A percentile compares a stretch with the other conserved stretches of the same genome.
phyloP scores from a whole-genome alignment of 2,113 vertebrate genomes.

The Myiopsitta monachus region DNA sequence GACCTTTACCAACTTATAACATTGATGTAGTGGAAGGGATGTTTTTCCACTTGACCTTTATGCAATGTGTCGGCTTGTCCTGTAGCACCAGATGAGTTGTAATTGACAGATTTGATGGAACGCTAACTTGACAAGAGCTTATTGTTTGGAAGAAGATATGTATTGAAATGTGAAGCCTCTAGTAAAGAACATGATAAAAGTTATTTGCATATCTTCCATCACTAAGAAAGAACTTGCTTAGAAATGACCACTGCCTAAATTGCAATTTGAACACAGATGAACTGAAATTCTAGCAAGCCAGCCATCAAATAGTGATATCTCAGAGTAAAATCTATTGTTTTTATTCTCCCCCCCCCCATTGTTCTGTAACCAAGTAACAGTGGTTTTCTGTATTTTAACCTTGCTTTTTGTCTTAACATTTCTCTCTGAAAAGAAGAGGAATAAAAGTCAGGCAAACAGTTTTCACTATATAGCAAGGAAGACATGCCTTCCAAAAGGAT shows the following conservation, averaged over 20 bases:
- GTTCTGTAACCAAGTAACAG: background rate
- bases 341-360: background rate
- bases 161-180: background rate
- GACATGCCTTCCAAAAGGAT: background rate
- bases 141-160: conserved; percentile 42
- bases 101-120: conserved; percentile 66
- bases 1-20: conserved; percentile 71
- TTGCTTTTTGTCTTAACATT: background rate
- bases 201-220: background rate
- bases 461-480: background rate
- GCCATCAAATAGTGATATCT: background rate
- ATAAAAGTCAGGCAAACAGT: background rate
- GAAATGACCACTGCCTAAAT: background rate
- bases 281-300: background rate
- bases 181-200: background rate
- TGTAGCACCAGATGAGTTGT: conserved; percentile 37
- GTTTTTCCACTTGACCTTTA: conserved; percentile 79
- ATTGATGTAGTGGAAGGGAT: conserved; percentile 68
- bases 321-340: background rate
- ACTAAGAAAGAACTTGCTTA: background rate
- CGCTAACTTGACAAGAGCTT: conserved; percentile 28
- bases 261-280: background rate
- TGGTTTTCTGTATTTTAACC: background rate
- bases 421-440: background rate
- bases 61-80: conserved; percentile 38